These are phyloP conservation scores for Pentalonia nigronervosa DNA, from an alignment of 1,140 invertebrate genomes.

Conservation along the genomic window DNA sequence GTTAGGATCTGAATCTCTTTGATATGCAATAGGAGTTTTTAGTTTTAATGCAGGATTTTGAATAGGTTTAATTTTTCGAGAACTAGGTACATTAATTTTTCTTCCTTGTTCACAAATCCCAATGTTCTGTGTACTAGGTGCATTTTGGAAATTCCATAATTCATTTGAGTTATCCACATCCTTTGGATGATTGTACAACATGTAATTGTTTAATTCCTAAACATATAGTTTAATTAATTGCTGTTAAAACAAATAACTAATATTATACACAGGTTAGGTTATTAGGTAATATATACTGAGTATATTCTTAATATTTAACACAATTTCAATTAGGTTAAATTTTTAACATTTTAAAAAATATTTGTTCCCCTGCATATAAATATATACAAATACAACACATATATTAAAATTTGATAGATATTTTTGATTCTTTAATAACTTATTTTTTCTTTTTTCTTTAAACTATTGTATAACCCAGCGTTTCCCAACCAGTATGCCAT, in stretches of 20 bases:
- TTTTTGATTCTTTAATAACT: no score
- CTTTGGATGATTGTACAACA: conserved; percentile 29
- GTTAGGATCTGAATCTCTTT: conserved; percentile 78
- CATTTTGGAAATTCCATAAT: neutral
- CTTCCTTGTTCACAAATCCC: neutral
- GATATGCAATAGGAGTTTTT: conserved; percentile 82
- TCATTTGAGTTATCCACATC: conserved; percentile 14
- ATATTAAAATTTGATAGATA: no score
- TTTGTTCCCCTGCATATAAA: no score
- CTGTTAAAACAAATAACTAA: neutral
- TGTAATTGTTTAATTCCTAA: conserved; percentile 54
- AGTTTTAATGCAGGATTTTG: conserved; percentile 78
- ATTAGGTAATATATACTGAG: no score
- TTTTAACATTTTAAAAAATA: no score
- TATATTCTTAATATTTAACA: neutral
- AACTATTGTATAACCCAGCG: neutral
- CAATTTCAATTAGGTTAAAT: no score
- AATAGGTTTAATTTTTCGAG: conserved; percentile 76
- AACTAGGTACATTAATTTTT: conserved; percentile 61
- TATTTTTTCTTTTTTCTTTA: no score
- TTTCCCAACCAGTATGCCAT: no score
- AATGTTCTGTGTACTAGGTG: neutral
- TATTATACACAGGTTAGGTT: no score
- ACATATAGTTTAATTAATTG: neutral
- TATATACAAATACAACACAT: no score